These are phyloP conservation scores for Caenorhabditis auriculariae DNA, from an alignment of 2,888 invertebrate genomes.

Conservation along the genomic window DNA sequence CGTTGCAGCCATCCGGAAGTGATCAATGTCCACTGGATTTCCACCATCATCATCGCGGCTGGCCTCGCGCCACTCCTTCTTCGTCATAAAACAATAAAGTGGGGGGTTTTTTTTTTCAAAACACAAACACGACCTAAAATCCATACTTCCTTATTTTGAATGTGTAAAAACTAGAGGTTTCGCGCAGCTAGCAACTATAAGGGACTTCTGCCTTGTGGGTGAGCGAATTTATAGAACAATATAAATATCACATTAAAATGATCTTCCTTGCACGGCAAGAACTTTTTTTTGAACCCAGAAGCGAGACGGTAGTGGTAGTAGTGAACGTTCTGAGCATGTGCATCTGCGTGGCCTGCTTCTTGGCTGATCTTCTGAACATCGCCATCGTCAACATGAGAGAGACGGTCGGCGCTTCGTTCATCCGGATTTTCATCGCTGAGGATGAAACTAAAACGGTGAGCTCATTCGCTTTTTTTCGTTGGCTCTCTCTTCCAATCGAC, in stretches of 20 bases:
- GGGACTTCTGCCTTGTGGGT: too few relatives aligned
- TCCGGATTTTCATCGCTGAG: slow-evolving; percentile 7
- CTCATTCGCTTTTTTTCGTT: not conserved
- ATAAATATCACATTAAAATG: too few relatives aligned
- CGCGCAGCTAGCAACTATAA: too few relatives aligned
- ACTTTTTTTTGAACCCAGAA: too few relatives aligned
- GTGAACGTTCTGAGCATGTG: slow-evolving; percentile 21
- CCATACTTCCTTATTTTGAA: too few relatives aligned
- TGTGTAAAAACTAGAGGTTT: too few relatives aligned
- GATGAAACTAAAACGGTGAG: slow-evolving; percentile 21
- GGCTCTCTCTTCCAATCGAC: not conserved
- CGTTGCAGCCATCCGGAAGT: too few relatives aligned
- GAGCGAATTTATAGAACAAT: too few relatives aligned
- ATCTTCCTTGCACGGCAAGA: too few relatives aligned
- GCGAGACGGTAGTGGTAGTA: slow-evolving; percentile 20
- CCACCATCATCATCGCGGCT: slow-evolving; percentile 17
- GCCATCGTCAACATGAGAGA: slow-evolving; percentile 4
- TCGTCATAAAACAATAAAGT: slow-evolving; percentile 17
- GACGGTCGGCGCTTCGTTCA: slow-evolving; percentile 8
- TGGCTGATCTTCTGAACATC: slow-evolving; percentile 19
- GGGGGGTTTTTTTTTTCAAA: not conserved
- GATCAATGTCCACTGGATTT: slow-evolving; percentile 28
- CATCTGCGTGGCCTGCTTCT: slow-evolving; percentile 15
- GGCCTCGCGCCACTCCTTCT: slow-evolving; percentile 19
- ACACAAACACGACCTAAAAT: too few relatives aligned